Evolutionary conservation across 2,113 vertebrate genomes (phyloP).

Genomic region (Picathartes gymnocephalus): DNA sequence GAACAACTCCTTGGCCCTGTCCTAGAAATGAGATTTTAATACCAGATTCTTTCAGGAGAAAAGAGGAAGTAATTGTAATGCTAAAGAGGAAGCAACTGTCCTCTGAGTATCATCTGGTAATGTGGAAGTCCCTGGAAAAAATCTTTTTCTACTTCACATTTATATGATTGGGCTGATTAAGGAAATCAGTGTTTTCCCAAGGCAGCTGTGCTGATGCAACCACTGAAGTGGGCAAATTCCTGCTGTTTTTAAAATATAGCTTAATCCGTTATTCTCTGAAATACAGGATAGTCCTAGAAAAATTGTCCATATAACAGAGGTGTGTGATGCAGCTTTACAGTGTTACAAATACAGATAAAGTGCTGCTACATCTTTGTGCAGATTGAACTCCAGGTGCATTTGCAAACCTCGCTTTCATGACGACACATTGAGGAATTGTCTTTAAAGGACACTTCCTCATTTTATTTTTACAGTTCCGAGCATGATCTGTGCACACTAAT

Average conservation of each 20-base stretch:
- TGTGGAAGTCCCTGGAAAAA: not conserved
- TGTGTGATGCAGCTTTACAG: not conserved
- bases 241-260: not conserved
- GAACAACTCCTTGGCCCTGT: not conserved
- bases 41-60: not conserved
- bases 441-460: not conserved
- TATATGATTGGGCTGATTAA: not conserved
- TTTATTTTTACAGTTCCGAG: not conserved
- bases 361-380: not conserved
- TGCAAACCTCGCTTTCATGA: not conserved
- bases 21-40: not conserved
- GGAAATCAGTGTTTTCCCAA: not conserved
- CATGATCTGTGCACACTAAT: not conserved
- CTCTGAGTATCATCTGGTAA: not conserved
- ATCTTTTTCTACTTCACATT: not conserved
- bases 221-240: not conserved
- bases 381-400: not conserved
- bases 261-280: not conserved
- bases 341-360: not conserved
- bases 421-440: not conserved
- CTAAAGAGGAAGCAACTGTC: not conserved
- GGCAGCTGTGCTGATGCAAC: not conserved
- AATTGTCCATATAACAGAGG: not conserved
- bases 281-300: not conserved
- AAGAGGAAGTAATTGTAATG: not conserved